Conservation (phyloP, 1,140 invertebrate genomes). For the Cydia amplana region DNA sequence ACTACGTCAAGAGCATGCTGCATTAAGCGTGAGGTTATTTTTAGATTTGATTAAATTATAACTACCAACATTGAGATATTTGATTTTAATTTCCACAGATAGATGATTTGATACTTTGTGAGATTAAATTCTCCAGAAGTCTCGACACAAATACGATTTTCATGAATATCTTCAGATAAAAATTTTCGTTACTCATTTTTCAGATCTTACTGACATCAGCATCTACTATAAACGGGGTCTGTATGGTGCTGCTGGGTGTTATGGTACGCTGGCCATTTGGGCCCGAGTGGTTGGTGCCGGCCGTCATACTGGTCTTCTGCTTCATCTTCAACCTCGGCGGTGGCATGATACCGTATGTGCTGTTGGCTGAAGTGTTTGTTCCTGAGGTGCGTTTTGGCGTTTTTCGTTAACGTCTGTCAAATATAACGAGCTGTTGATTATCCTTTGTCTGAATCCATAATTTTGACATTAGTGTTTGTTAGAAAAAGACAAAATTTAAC, state of each 20-base stretch:
- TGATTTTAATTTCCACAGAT: background rate
- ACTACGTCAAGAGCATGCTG: too few relatives aligned
- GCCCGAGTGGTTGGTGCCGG: constrained; percentile 2
- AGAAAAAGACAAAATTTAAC: too few relatives aligned
- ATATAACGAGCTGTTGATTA: too few relatives aligned
- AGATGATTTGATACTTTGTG: too few relatives aligned
- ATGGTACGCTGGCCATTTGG: background rate
- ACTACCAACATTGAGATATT: background rate
- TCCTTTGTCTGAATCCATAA: too few relatives aligned
- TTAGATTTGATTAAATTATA: too few relatives aligned
- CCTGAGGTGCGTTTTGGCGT: constrained; percentile 1
- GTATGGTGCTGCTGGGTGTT: background rate
- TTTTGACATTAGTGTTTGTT: too few relatives aligned
- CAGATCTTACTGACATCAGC: constrained; percentile 1
- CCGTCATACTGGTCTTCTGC: constrained; percentile 22
- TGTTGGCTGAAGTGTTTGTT: background rate
- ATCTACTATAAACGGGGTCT: background rate
- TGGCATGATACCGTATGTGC: constrained; percentile 15
- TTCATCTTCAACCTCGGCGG: constrained; percentile 15
- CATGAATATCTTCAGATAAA: background rate
- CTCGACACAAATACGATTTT: too few relatives aligned
- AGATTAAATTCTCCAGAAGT: too few relatives aligned
- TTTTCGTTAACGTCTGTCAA: too few relatives aligned
- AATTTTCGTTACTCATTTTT: background rate
- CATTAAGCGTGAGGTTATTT: too few relatives aligned